phyloP scores from a whole-genome alignment of 1,140 invertebrate genomes.

The Heterodera carotae region DNA sequence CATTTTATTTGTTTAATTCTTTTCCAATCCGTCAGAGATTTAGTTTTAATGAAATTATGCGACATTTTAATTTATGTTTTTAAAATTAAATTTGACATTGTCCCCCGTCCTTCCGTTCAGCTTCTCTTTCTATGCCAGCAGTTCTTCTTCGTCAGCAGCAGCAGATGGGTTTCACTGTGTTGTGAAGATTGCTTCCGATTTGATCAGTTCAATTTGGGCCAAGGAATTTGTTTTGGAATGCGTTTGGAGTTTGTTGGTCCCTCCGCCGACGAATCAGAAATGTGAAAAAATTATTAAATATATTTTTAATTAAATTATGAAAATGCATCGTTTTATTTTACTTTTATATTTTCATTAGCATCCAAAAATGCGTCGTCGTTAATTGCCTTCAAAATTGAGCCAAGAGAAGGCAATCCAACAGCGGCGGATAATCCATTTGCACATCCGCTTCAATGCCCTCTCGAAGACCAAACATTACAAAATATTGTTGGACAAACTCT shows the following conservation, averaged over 20 bases:
- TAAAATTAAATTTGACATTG: slow-evolving; percentile 13
- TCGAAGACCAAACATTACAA: neutral
- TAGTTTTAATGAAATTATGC: no score
- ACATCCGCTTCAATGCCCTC: slow-evolving; percentile 21
- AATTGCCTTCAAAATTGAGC: neutral
- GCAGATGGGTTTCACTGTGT: slow-evolving; percentile 18
- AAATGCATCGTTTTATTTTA: slow-evolving; percentile 3
- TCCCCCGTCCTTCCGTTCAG: slow-evolving; percentile 31
- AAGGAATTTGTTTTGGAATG: slow-evolving; percentile 44
- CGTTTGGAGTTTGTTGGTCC: slow-evolving; percentile 39
- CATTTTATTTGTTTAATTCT: slow-evolving; percentile 7
- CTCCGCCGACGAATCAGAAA: slow-evolving; percentile 1
- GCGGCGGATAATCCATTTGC: neutral
- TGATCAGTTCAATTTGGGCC: slow-evolving; percentile 38
- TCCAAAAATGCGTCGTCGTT: slow-evolving; percentile 6
- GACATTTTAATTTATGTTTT: no score
- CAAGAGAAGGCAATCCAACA: neutral
- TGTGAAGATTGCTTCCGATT: slow-evolving; percentile 35
- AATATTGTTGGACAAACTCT: neutral
- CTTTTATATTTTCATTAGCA: no score
- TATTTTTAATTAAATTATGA: neutral
- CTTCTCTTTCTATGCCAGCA: slow-evolving; percentile 42
- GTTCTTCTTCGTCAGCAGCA: slow-evolving; percentile 9
- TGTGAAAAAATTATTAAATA: neutral
- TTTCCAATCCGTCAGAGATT: no score